A percentile compares a stretch with the other conserved stretches of the same genome.
These are phyloP conservation scores for Xestia sexstrigata DNA, from an alignment of 2,888 invertebrate species.

Conservation along the genomic window DNA sequence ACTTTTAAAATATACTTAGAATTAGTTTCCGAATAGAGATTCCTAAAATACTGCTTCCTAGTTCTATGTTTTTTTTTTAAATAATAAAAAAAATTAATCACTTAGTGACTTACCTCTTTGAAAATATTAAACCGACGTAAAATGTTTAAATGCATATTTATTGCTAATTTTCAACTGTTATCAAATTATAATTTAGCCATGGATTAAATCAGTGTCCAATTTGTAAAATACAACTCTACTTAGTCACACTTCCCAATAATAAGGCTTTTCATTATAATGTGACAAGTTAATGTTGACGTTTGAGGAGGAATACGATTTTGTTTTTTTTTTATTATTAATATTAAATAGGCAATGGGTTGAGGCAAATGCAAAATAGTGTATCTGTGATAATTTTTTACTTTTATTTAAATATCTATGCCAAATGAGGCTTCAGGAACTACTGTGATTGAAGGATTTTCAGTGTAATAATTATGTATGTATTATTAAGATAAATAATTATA, in stretches of 20 bases:
- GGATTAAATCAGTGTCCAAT: conserved; percentile 28
- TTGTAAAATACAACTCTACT: conserved; percentile 20
- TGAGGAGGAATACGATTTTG: background rate
- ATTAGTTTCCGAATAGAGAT: background rate
- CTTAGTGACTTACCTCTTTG: background rate
- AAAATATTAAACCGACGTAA: background rate
- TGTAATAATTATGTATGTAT: background rate
- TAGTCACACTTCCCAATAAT: conserved; percentile 10
- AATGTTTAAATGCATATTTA: background rate
- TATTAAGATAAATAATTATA: background rate
- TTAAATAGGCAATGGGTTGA: background rate
- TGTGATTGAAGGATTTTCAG: conserved; percentile 2
- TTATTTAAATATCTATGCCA: background rate
- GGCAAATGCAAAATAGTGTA: background rate
- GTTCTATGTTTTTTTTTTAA: background rate
- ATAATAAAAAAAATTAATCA: too few species aligned
- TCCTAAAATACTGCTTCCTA: too few species aligned
- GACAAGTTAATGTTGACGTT: background rate
- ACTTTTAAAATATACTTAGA: too few species aligned
- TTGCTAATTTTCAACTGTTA: background rate
- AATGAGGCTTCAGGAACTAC: conserved; percentile 16
- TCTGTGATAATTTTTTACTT: background rate
- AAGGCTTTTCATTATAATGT: background rate
- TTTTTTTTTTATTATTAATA: background rate
- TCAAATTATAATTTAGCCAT: background rate